Conservation (phyloP, 2,888 invertebrate genomes). For the Bursaphelenchus okinawaensis region DNA sequence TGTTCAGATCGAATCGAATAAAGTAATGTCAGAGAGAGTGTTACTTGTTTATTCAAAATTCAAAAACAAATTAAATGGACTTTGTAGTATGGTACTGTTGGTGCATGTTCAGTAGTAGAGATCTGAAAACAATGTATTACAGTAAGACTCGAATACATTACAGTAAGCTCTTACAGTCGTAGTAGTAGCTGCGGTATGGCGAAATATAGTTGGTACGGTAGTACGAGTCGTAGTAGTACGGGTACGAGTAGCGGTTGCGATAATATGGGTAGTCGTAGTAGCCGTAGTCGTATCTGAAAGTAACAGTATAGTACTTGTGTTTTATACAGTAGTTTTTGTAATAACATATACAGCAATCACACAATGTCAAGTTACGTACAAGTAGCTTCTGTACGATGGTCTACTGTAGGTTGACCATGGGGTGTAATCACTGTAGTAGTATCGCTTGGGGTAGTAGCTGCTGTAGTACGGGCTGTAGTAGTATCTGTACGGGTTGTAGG, state of each 20-base stretch:
- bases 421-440: constrained; percentile 27
- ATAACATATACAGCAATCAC: background rate
- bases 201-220: background rate
- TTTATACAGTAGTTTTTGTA: constrained; percentile 3
- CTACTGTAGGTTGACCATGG: constrained; percentile 33
- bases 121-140: background rate
- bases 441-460: background rate
- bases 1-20: background rate
- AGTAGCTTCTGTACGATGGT: constrained; percentile 46
- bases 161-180: background rate
- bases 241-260: constrained; percentile 29
- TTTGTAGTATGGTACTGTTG: too few relatives aligned
- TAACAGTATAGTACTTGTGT: too few relatives aligned
- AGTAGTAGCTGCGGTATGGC: background rate
- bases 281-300: constrained; percentile 41
- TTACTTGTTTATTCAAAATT: background rate
- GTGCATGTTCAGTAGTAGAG: background rate
- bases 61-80: background rate
- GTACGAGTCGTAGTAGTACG: constrained; percentile 23
- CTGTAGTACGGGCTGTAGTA: constrained; percentile 5
- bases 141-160: background rate
- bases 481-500: constrained; percentile 14
- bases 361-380: constrained; percentile 25
- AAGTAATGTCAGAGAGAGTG: too few relatives aligned
- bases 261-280: constrained; percentile 44